These are phyloP conservation scores for Drosophila peninsularis DNA, from an alignment of 2,888 invertebrate species.

Conservation along the genomic window DNA sequence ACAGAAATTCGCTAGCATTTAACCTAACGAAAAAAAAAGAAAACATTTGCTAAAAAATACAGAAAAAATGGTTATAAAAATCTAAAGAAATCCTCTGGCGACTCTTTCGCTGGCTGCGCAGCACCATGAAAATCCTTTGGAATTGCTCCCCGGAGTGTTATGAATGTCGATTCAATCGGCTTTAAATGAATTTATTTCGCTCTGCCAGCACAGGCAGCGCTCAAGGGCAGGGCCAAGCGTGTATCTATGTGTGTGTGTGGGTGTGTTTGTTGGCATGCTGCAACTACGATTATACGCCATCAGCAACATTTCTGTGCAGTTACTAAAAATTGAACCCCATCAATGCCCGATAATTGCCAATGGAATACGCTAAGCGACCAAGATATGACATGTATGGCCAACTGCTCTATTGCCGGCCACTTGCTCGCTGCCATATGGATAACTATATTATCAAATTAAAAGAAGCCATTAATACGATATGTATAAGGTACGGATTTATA, in stretches of 20 bases:
- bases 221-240: neutral
- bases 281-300: slow-evolving; percentile 34
- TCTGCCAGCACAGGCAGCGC: slow-evolving; percentile 34
- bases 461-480: neutral
- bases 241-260: slow-evolving; percentile 1
- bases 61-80: slow-evolving; percentile 52
- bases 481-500: too few relatives aligned
- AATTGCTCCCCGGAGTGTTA: slow-evolving; percentile 83
- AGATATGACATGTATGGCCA: neutral
- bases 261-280: slow-evolving; percentile 25
- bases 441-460: neutral
- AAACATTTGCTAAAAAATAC: slow-evolving; percentile 19
- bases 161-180: slow-evolving; percentile 83
- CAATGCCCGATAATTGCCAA: slow-evolving; percentile 43
- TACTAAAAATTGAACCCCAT: slow-evolving; percentile 22
- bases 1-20: slow-evolving; percentile 69
- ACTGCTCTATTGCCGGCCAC: neutral
- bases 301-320: slow-evolving; percentile 26
- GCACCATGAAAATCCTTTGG: slow-evolving; percentile 79
- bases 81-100: slow-evolving; percentile 76
- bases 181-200: slow-evolving; percentile 83
- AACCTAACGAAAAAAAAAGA: slow-evolving; percentile 47
- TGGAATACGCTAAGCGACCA: slow-evolving; percentile 7
- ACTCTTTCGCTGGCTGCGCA: slow-evolving; percentile 62
- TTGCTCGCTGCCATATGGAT: neutral